phyloP scores from a whole-genome alignment of 2,888 invertebrate species.

The Drosophila glabriapex region DNA sequence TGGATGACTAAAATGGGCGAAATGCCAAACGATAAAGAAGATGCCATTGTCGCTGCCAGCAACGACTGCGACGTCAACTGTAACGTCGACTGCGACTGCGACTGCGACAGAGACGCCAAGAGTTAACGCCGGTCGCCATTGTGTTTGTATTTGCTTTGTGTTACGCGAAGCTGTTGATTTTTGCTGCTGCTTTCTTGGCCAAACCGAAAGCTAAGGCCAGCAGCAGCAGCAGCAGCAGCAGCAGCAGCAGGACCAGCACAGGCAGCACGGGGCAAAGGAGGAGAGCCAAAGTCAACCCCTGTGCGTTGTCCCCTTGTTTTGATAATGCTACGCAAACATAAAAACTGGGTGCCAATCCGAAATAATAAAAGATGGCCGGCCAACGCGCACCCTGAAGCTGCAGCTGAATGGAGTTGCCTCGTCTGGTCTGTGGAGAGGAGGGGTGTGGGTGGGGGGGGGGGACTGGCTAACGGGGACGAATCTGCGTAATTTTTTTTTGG shows the following conservation, averaged over 20 bases:
- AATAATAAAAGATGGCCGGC: constrained; percentile 81
- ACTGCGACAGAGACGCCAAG: constrained; percentile 8
- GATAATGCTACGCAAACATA: constrained; percentile 82
- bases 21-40: constrained; percentile 82
- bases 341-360: constrained; percentile 82
- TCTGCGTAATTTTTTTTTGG: constrained; percentile 69
- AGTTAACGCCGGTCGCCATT: constrained; percentile 49
- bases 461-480: constrained; percentile 51
- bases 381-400: constrained; percentile 62
- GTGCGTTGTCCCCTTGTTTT: constrained; percentile 79
- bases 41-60: constrained; percentile 58
- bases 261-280: not conserved
- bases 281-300: constrained; percentile 66
- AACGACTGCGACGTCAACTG: constrained; percentile 13
- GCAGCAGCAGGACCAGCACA: too few species aligned
- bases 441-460: not conserved
- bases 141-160: constrained; percentile 73
- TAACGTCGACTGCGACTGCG: constrained; percentile 10
- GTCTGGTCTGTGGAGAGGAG: not conserved
- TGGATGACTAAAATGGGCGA: constrained; percentile 82
- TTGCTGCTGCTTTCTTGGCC: constrained; percentile 62
- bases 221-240: too few species aligned
- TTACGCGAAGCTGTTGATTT: constrained; percentile 72
- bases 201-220: constrained; percentile 26
- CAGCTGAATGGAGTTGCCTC: constrained; percentile 3